phyloP scores from a whole-genome alignment of 2,888 invertebrate genomes.

The Caenorhabditis imperialis region DNA sequence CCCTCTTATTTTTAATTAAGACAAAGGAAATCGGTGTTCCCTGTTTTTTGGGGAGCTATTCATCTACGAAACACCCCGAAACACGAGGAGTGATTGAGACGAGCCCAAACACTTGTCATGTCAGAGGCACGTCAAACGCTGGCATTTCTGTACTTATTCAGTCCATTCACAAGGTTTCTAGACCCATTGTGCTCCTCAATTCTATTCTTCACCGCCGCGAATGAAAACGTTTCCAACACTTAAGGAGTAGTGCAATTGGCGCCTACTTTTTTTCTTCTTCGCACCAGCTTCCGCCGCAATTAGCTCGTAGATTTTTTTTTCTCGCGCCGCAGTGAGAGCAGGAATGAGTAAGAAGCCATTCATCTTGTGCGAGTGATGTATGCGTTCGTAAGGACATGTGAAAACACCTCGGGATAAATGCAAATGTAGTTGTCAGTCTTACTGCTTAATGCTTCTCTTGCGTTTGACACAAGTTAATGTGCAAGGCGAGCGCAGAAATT shows the following conservation, averaged over 20 bases:
- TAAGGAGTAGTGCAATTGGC: constrained; percentile 50
- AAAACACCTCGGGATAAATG: too few relatives aligned
- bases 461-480: constrained; percentile 48
- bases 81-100: constrained; percentile 34
- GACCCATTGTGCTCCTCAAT: constrained; percentile 22
- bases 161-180: constrained; percentile 15
- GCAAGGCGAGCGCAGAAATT: constrained; percentile 25
- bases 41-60: neutral
- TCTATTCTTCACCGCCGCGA: constrained; percentile 23
- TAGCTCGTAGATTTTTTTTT: constrained; percentile 43
- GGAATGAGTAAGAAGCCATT: too few relatives aligned
- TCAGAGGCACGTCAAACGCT: too few relatives aligned
- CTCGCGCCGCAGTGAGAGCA: too few relatives aligned
- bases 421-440: constrained; percentile 32
- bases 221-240: constrained; percentile 32
- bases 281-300: constrained; percentile 44
- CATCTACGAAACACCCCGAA: neutral
- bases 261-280: constrained; percentile 37
- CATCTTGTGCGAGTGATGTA: too few relatives aligned
- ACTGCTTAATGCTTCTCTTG: neutral
- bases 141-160: too few relatives aligned
- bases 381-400: too few relatives aligned
- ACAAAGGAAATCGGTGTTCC: constrained; percentile 2
- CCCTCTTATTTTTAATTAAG: too few relatives aligned
- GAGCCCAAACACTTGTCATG: constrained; percentile 47